Evolutionary conservation across 2,888 invertebrate species (phyloP).

Genomic region (Heliconius ismenius): DNA sequence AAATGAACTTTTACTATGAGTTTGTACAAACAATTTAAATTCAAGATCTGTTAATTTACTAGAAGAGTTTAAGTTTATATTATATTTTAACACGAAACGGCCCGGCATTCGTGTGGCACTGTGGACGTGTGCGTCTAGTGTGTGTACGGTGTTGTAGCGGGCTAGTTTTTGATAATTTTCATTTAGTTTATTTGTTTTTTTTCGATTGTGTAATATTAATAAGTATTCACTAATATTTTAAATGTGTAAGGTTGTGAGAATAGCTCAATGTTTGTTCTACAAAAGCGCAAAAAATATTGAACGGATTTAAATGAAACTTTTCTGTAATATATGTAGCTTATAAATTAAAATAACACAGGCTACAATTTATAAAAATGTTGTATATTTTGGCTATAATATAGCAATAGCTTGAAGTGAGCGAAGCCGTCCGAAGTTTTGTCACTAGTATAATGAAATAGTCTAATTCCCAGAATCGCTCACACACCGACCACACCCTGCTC

Average conservation of each 20-base stretch:
- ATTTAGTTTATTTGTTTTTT: not conserved
- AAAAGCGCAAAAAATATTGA: too few species aligned
- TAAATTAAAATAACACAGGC: too few species aligned
- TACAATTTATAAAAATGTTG: not conserved
- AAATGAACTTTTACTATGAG: slow-evolving; percentile 33
- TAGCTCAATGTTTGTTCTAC: too few species aligned
- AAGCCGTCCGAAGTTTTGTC: too few species aligned
- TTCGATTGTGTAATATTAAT: slow-evolving; percentile 45
- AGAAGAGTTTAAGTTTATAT: slow-evolving; percentile 38
- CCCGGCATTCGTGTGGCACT: slow-evolving; percentile 31
- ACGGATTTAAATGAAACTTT: too few species aligned
- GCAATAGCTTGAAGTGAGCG: not conserved
- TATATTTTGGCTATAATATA: not conserved
- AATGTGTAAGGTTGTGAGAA: too few species aligned
- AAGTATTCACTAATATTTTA: too few species aligned
- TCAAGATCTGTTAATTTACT: slow-evolving; percentile 45
- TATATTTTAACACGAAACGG: slow-evolving; percentile 52
- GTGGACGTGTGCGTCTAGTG: slow-evolving; percentile 29
- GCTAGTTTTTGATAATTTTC: not conserved
- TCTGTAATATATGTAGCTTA: too few species aligned
- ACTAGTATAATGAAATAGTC: not conserved
- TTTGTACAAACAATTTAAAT: slow-evolving; percentile 40
- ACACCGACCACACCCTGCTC: slow-evolving; percentile 37
- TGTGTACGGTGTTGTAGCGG: slow-evolving; percentile 1
- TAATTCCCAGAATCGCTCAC: slow-evolving; percentile 28